A percentile compares a stretch with the other conserved stretches of the same genome.
Evolutionary conservation across 2,113 vertebrate species (phyloP).

Genomic region (Orthochromis indermauri): DNA sequence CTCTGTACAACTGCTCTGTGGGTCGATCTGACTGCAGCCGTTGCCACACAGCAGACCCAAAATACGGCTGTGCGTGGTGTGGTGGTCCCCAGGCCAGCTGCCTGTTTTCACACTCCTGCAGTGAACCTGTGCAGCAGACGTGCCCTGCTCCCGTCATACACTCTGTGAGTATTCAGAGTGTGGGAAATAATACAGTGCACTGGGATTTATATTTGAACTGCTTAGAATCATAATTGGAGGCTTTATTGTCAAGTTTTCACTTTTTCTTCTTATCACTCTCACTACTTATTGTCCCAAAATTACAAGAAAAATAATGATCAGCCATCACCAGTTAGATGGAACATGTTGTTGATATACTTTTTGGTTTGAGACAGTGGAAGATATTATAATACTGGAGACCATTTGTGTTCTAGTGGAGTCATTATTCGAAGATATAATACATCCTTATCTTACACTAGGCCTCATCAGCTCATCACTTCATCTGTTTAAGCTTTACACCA

Average conservation of each 20-base stretch:
- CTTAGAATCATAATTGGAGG: not conserved
- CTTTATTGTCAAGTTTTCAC: not conserved
- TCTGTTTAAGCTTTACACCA: not conserved
- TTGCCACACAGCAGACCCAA: slow-evolving; percentile 83
- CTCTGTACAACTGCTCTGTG: slow-evolving; percentile 92
- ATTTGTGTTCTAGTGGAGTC: not conserved
- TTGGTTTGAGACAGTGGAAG: not conserved
- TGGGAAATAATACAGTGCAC: not conserved
- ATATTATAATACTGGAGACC: not conserved
- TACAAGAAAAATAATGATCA: not conserved
- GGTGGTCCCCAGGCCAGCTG: slow-evolving; percentile 76
- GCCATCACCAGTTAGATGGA: not conserved
- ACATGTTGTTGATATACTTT: not conserved
- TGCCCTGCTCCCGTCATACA: slow-evolving; percentile 91
- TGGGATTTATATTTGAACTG: not conserved
- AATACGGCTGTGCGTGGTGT: slow-evolving; percentile 93
- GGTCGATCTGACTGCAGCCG: slow-evolving; percentile 90
- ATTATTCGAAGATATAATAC: not conserved
- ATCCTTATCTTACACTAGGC: not conserved
- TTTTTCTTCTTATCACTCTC: not conserved
- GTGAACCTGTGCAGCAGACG: slow-evolving; percentile 72
- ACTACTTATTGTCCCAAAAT: not conserved
- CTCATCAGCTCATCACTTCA: not conserved
- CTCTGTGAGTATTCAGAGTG: slow-evolving; percentile 67
- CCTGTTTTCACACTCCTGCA: slow-evolving; percentile 79